These are phyloP conservation scores for Neomorphus geoffroyi DNA, from an alignment of 2,797 vertebrate genomes.

Conservation along the genomic window DNA sequence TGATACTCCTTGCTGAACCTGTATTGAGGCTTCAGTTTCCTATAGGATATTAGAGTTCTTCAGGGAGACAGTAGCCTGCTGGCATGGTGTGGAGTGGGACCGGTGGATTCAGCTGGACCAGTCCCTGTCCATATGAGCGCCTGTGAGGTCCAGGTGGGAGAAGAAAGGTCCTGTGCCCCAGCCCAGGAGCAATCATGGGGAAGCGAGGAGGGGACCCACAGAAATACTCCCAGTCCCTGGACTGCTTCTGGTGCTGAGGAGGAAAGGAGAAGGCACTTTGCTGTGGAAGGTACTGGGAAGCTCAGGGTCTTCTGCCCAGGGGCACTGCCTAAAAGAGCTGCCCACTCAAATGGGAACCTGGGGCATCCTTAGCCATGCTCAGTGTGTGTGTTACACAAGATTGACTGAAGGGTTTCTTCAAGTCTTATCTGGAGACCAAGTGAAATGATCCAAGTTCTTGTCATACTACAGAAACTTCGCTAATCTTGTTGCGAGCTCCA, in stretches of 20 bases:
- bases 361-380: neutral
- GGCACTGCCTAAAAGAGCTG: neutral
- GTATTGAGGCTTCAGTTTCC: neutral
- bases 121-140: neutral
- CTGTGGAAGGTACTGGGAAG: neutral
- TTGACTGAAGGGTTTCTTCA: neutral
- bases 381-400: neutral
- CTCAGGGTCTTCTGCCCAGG: neutral
- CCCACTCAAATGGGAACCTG: neutral
- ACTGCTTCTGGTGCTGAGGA: neutral
- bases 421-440: neutral
- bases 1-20: neutral
- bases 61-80: neutral
- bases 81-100: neutral
- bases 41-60: neutral
- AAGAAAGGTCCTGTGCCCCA: neutral
- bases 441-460: neutral
- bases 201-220: neutral
- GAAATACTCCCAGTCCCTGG: neutral
- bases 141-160: rapidly evolving
- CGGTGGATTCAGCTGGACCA: neutral
- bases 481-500: neutral
- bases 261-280: neutral
- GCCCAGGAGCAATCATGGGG: neutral
- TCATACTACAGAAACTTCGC: neutral